phyloP scores from a whole-genome alignment of 1,140 invertebrate genomes.

The Drosophila burlai region DNA sequence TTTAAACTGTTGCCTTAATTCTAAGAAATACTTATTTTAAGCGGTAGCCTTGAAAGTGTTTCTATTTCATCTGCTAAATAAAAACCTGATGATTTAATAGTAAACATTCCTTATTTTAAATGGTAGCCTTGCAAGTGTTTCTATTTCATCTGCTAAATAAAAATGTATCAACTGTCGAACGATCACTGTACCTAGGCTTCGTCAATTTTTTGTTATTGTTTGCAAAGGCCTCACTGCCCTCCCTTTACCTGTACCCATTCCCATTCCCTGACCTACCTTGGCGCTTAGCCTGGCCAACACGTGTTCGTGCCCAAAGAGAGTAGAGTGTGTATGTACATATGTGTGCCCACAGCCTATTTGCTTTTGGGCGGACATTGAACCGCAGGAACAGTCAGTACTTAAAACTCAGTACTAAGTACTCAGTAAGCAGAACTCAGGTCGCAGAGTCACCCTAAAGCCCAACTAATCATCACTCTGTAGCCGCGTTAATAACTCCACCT shows the following conservation, averaged over 20 bases:
- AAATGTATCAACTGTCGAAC: background rate
- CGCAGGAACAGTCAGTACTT: conserved; percentile 26
- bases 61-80: too few relatives aligned
- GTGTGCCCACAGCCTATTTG: conserved; percentile 57
- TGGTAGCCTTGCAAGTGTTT: background rate
- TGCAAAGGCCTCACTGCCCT: conserved; percentile 45
- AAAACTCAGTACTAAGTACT: background rate
- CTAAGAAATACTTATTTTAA: background rate
- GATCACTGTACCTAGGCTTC: conserved; percentile 20
- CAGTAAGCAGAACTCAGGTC: background rate
- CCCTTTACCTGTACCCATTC: conserved; percentile 34
- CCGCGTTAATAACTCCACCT: conserved; percentile 73
- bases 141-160: background rate
- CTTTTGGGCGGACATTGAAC: conserved; percentile 79
- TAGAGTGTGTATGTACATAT: background rate
- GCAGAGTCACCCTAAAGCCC: conserved; percentile 7
- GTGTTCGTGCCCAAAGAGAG: conserved; percentile 3
- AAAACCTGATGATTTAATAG: too few relatives aligned
- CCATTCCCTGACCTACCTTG: conserved; percentile 67
- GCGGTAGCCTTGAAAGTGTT: background rate
- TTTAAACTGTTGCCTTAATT: background rate
- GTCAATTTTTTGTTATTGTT: conserved; percentile 35
- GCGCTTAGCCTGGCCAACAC: conserved; percentile 32
- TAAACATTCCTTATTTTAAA: background rate
- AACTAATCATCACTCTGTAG: conserved; percentile 80